These are phyloP conservation scores for Cuculus canorus DNA, from an alignment of 2,797 vertebrate genomes.

Conservation along the genomic window DNA sequence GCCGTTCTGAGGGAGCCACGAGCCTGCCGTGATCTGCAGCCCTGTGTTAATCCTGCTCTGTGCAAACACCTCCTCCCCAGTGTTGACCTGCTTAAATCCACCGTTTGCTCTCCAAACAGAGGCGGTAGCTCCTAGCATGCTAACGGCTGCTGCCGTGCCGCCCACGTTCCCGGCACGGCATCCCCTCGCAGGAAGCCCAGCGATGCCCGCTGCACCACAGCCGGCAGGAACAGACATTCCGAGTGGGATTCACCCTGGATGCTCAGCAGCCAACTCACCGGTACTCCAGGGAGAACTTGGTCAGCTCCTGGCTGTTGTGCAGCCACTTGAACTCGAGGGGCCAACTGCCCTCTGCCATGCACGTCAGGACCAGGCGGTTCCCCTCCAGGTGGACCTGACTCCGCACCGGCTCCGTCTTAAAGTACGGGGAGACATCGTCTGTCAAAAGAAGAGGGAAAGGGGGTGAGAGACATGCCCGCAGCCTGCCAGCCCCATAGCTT, in stretches of 20 bases:
- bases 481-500: too few relatives aligned
- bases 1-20: not conserved
- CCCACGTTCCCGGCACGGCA: not conserved
- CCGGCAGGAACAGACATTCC: accelerated
- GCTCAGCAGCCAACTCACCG: conserved; percentile 77
- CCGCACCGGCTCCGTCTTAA: conserved; percentile 94
- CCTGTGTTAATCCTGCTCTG: not conserved
- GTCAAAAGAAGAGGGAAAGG: conserved; percentile 20
- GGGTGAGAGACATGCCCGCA: not conserved
- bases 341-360: conserved; percentile 99
- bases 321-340: conserved; percentile 98
- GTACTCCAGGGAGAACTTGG: conserved; percentile 95
- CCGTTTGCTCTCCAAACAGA: conserved; percentile 36
- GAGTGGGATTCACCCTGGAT: accelerated
- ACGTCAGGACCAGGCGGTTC: conserved; percentile 96
- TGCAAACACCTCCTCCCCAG: not conserved
- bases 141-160: accelerated
- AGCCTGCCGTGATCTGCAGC: not conserved
- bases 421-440: conserved; percentile 96
- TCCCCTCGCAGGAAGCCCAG: not conserved
- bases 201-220: not conserved
- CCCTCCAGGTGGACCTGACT: conserved; percentile 95
- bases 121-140: not conserved
- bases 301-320: conserved; percentile 90
- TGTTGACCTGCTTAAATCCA: conserved; percentile 17